phyloP scores from a whole-genome alignment of 2,797 vertebrate genomes.

The Gambelia wislizenii region DNA sequence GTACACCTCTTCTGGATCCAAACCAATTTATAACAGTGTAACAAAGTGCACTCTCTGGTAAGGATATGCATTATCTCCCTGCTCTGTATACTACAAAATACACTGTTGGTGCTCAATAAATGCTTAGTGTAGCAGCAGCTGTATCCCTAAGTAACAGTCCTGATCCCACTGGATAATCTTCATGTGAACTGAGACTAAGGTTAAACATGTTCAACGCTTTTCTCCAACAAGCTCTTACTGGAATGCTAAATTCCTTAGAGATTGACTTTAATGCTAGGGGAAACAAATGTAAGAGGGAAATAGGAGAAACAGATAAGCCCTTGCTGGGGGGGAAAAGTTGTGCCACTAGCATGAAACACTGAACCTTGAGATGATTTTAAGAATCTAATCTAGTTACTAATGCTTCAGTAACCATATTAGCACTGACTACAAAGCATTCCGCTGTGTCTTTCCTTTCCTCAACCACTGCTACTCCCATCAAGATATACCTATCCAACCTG shows the following conservation, averaged over 20 bases:
- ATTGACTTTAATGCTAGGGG: constrained; percentile 15
- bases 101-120: background rate
- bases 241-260: constrained; percentile 52
- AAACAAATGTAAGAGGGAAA: constrained; percentile 33
- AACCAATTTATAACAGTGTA: background rate
- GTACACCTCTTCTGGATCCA: background rate
- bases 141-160: background rate
- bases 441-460: background rate
- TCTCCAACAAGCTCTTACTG: background rate
- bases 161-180: background rate
- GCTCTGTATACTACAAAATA: background rate
- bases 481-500: constrained; percentile 43
- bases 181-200: constrained; percentile 42
- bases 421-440: constrained; percentile 30
- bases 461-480: background rate
- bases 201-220: constrained; percentile 20
- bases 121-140: background rate
- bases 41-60: background rate
- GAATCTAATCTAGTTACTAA: constrained; percentile 37
- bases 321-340: constrained; percentile 35
- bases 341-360: constrained; percentile 39
- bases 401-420: constrained; percentile 28
- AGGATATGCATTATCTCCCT: background rate
- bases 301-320: constrained; percentile 10
- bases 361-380: constrained; percentile 22